Conservation (phyloP, 2,888 invertebrate species). For the Tuberolachnus salignus region DNA sequence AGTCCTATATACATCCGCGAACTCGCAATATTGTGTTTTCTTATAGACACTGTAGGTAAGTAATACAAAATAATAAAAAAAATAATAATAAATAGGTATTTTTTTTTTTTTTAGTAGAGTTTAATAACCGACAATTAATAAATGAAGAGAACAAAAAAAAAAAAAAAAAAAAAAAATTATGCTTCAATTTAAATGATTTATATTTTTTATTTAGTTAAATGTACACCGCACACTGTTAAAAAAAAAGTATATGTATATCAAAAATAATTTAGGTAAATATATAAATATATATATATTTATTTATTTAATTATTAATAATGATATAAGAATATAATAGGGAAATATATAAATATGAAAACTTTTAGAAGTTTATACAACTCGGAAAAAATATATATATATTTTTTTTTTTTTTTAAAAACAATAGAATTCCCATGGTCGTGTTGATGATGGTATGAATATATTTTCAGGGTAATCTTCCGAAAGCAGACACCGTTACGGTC, state of each 20-base stretch:
- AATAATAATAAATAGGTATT: neutral
- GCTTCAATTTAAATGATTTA: no score
- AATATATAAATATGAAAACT: conserved; percentile 23
- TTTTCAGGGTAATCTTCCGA: conserved; percentile 50
- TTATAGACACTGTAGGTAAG: conserved; percentile 16
- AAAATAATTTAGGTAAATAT: neutral
- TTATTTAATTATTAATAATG: conserved; percentile 23
- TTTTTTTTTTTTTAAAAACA: conserved; percentile 40
- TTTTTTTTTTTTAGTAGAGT: neutral
- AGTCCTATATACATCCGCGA: neutral
- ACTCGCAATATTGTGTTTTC: conserved; percentile 24
- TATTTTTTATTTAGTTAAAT: no score
- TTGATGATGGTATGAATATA: conserved; percentile 37
- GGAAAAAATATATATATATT: neutral
- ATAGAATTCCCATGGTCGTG: conserved; percentile 37
- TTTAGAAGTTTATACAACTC: conserved; percentile 36
- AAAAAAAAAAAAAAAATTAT: no score
- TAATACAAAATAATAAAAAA: conserved; percentile 33
- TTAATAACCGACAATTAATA: neutral
- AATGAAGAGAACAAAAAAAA: no score
- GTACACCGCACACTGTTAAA: no score
- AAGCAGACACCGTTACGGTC: conserved; percentile 50
- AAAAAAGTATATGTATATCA: neutral
- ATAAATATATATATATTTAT: no score
- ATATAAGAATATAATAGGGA: neutral